Conservation (phyloP, 2,113 vertebrate genomes). For the Azemiops feae region DNA sequence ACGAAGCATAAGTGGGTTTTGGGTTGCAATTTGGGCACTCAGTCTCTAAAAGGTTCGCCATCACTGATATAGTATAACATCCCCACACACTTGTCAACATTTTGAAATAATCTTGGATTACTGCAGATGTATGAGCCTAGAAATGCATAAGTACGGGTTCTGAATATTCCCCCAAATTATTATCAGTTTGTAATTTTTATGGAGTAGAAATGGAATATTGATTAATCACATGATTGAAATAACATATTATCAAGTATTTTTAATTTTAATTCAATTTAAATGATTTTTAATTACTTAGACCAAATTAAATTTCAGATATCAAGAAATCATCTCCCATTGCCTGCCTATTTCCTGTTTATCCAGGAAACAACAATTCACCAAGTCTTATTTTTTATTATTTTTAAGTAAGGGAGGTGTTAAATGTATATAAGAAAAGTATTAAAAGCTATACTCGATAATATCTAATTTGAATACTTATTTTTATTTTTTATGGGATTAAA, state of each 20-base stretch:
- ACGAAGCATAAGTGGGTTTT: no score
- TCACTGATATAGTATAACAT: no score
- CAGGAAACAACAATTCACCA: neutral
- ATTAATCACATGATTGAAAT: neutral
- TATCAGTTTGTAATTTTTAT: neutral
- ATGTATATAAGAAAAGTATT: neutral
- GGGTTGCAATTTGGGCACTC: no score
- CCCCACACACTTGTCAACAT: neutral
- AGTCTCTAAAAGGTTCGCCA: no score
- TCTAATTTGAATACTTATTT: neutral
- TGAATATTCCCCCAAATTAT: neutral
- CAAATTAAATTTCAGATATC: neutral
- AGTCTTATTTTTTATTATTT: neutral
- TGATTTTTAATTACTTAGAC: neutral
- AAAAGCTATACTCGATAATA: neutral
- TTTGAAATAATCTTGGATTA: neutral
- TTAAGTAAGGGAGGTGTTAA: neutral
- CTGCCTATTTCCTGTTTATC: neutral
- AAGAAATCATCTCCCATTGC: neutral
- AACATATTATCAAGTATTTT: neutral
- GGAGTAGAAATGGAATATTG: neutral
- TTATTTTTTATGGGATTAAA: neutral
- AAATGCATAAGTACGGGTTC: neutral
- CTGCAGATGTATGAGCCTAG: neutral
- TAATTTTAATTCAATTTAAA: neutral